Percentiles rank a stretch among this genome's conserved stretches.
Evolutionary conservation across 2,797 vertebrate species (phyloP).

Genomic region (Aulostomus chinensis): DNA sequence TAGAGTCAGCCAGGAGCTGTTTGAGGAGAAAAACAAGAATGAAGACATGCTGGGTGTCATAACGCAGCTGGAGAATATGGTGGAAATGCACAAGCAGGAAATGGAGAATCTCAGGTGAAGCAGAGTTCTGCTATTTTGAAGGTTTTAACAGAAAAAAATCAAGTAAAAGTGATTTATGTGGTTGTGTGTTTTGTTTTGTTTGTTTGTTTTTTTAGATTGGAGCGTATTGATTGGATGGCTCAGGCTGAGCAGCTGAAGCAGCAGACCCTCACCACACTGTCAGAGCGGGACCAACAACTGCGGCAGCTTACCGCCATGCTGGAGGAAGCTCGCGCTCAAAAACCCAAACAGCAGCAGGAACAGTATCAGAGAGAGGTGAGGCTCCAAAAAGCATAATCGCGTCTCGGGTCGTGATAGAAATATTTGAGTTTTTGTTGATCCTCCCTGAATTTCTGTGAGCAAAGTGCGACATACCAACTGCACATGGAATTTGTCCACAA

Average conservation of each 20-base stretch:
- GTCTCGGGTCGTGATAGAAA: too few relatives aligned
- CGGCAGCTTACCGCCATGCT: conserved; percentile 77
- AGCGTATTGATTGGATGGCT: conserved; percentile 83
- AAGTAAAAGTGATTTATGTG: too few relatives aligned
- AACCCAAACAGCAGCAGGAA: conserved; percentile 65
- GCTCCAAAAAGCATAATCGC: too few relatives aligned
- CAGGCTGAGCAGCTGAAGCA: conserved; percentile 86
- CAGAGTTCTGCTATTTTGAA: background rate
- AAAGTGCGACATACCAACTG: too few relatives aligned
- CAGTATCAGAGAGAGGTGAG: conserved; percentile 83
- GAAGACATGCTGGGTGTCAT: conserved; percentile 62
- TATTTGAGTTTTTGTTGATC: too few relatives aligned
- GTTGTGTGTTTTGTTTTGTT: too few relatives aligned
- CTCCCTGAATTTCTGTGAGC: too few relatives aligned
- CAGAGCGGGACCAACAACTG: conserved; percentile 87
- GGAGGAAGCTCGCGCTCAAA: conserved; percentile 73
- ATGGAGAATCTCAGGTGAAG: conserved; percentile 75
- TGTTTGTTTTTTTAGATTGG: conserved; percentile 72
- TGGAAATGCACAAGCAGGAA: conserved; percentile 65
- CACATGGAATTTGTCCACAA: too few relatives aligned
- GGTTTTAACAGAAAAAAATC: background rate
- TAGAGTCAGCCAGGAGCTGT: conserved; percentile 71
- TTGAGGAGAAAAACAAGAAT: conserved; percentile 81
- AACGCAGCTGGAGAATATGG: conserved; percentile 58
- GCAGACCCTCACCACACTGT: conserved; percentile 86